A percentile compares a stretch with the other conserved stretches of the same genome.
Conservation (phyloP, 2,797 vertebrate species). For the Morelia viridis region DNA sequence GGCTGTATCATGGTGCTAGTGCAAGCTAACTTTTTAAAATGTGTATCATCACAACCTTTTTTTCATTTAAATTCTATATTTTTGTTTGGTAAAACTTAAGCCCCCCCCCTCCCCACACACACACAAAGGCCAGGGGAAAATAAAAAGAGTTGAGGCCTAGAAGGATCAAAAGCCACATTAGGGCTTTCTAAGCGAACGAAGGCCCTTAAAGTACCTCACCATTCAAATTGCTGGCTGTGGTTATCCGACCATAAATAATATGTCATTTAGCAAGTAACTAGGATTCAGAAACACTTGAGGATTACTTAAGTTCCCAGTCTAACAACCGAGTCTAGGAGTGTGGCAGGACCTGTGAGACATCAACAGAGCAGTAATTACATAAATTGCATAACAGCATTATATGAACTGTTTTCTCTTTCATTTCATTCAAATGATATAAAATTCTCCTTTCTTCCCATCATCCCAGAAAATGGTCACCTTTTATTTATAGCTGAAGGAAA, state of each 20-base stretch:
- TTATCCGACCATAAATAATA: neutral
- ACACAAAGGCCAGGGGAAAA: neutral
- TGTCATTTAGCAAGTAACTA: neutral
- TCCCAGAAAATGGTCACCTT: slow-evolving; percentile 39
- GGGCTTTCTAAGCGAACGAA: neutral
- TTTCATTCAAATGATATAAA: slow-evolving; percentile 34
- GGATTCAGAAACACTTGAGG: neutral
- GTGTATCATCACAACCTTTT: too few relatives aligned
- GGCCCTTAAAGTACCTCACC: neutral
- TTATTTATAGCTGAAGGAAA: slow-evolving; percentile 33
- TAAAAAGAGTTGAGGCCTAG: neutral
- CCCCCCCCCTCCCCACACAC: too few relatives aligned
- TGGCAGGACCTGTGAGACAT: neutral
- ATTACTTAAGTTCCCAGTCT: neutral
- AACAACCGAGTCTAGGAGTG: slow-evolving; percentile 17
- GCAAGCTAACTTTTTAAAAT: too few relatives aligned
- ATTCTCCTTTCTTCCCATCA: slow-evolving; percentile 29
- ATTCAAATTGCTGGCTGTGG: neutral
- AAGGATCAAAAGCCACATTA: neutral
- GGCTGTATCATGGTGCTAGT: too few relatives aligned
- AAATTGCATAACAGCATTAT: slow-evolving; percentile 27
- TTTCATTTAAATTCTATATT: too few relatives aligned
- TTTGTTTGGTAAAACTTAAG: too few relatives aligned
- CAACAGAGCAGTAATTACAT: neutral
- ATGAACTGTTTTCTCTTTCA: slow-evolving; percentile 33